Base-by-base conservation (phyloP, 2,113 vertebrate species). In the Cebidichthys violaceus region DNA sequence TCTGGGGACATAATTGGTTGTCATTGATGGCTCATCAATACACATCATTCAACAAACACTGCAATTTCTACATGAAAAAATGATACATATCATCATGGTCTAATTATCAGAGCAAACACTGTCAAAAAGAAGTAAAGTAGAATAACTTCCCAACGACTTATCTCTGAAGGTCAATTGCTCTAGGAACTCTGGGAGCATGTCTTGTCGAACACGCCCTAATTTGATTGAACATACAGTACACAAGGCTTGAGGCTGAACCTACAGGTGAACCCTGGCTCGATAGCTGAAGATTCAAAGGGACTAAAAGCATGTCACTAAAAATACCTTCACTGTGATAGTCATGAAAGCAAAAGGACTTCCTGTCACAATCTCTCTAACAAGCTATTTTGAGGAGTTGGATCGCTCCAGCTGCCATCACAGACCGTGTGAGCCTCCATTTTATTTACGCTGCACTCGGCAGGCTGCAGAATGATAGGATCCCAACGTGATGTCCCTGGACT, bases 151-250 rank as follows among this genome's bases (percentile, higher is more conserved):
- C 9, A 27, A 67, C 65, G 4, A 70, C 47, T 84, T 84, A 77
- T 86, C 84, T 69, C 55, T 79, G n/a, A 78, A 83, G 80, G 77
- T 87, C 89, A 90, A 89, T 90, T 86, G 70, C 65, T 74, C 33
- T 3, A 65, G 27, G 52, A 67, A 62, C 71, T 39, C 20, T 43
- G 33, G 50, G 68, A 59, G 60, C 55, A 61, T 20, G 29, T 81
- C 75, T 70, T 35, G 66, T 70, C 71, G 45, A 73, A 62, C 55
- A 75, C 47, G 29, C 67, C 68, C 60, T 29, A 65, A 86, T 79
- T 78, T 88, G 55, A 35, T 78, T 64, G 3, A 59, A 72, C 75
- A 29, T 64, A 31, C 57, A 60, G 27, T 29, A 67, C 39, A 13
- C 18, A 33, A 43, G 35, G 8, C 77, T 78, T 24, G 2, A 75